Evolutionary conservation across 1,140 invertebrate genomes (phyloP).

Genomic region (Linepithema humile): DNA sequence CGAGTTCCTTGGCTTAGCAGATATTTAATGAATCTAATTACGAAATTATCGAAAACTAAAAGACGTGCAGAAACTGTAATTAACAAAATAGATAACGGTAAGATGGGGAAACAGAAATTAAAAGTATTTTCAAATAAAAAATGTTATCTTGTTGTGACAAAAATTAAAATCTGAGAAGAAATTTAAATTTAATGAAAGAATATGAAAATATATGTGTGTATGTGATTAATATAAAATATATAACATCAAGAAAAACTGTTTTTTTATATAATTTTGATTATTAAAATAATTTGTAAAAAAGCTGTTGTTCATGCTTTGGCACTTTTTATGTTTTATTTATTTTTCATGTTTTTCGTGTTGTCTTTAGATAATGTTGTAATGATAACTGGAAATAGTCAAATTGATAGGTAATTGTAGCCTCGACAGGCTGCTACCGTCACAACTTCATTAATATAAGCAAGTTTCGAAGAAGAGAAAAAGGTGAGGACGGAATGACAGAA

Average conservation of each 20-base stretch:
- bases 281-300: constrained; percentile 1
- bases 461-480: constrained; percentile 16
- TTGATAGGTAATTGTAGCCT: constrained; percentile 30
- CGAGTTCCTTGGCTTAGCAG: neutral
- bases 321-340: neutral
- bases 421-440: constrained; percentile 25
- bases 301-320: neutral
- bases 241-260: neutral
- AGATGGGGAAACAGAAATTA: neutral
- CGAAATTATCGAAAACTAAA: neutral
- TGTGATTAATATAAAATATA: neutral
- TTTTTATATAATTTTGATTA: neutral
- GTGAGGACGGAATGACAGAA: neutral
- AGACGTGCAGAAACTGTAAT: neutral
- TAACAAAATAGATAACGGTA: neutral
- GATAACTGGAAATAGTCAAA: constrained; percentile 53
- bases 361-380: constrained; percentile 16
- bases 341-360: neutral
- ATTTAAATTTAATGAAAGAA: neutral
- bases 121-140: neutral
- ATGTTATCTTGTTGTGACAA: neutral
- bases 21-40: neutral
- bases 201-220: neutral
- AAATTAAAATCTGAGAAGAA: neutral
- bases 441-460: constrained; percentile 57